Base-by-base conservation (phyloP, 2,797 vertebrate genomes). In the Oreochromis mossambicus region DNA sequence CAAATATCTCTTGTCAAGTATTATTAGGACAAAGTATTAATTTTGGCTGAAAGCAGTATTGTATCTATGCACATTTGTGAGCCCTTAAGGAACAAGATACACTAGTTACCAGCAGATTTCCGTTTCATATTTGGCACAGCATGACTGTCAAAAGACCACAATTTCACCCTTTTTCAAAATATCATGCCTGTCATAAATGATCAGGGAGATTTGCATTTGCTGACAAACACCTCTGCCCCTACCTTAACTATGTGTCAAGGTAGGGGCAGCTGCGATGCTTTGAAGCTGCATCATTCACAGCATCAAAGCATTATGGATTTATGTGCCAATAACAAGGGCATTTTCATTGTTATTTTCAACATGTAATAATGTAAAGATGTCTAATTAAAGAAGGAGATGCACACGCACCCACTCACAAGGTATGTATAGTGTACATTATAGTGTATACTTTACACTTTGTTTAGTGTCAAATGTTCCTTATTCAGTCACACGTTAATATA, bases 131-230 rank as follows among this genome's bases (percentile, higher is more conserved):
- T 86, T 84, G 85, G 83, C 85, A 75, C 92, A 84, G 89, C 87
- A 41, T 80, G 85, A 80, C 85, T 92, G 92, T 92, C 91, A 92
- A 63, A 82, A 89, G 73, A 78, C 56, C 58, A 79, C 76, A 82
- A 86, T 91, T 93, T 92, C 82, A 92, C 78, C 87, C 86, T 88
- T 92, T 95, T 92, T 89, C 58, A 81, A 92, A 94, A 93, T 93
- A 91, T 91, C 93, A 94, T 81, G 84, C 83, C 75, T 93, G 93
- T 94, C 93, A 89, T 70, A 84, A 86, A 84, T 78, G 80, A 94
- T 96, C 93, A 94, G 86, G 83, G 89, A 87, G 86, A 92, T 86
- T 52, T 88, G 83, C 66, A 79, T 87, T 84, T 54, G 78, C 90
- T 85, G 86, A 91, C 83, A 88, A 92, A 91, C 89, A 91, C 87